Percentiles rank a stretch among this genome's conserved stretches.
Conservation (phyloP, 2,797 vertebrate genomes). For the Pteropus rufus region DNA sequence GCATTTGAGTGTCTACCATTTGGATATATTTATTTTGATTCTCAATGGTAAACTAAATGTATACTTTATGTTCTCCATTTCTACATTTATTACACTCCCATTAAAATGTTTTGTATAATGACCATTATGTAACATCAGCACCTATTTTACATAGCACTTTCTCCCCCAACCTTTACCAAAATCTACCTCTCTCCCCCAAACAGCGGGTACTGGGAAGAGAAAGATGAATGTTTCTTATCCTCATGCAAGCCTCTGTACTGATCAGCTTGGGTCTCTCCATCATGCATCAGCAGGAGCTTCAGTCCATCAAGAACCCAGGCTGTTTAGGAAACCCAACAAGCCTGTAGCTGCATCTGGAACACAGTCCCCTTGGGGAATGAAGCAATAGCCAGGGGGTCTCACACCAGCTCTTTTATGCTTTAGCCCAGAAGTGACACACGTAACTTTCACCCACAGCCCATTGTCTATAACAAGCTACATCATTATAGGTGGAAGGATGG, state of each 20-base stretch:
- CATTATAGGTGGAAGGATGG: background rate
- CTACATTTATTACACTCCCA: background rate
- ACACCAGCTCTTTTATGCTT: background rate
- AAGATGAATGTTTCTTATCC: background rate
- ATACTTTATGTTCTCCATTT: background rate
- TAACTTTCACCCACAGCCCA: background rate
- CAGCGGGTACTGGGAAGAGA: background rate
- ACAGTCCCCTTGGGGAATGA: background rate
- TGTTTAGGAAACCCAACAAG: background rate
- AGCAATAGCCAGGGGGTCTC: background rate
- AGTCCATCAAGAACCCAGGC: background rate
- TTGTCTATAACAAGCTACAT: background rate
- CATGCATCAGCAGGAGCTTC: background rate
- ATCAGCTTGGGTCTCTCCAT: background rate
- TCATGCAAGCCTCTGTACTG: background rate
- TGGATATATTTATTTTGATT: background rate
- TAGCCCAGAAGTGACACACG: background rate
- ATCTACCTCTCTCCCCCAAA: background rate
- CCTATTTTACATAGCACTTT: background rate
- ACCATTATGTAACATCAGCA: background rate
- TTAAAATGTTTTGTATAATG: conserved; percentile 27
- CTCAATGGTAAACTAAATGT: background rate
- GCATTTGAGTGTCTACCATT: background rate
- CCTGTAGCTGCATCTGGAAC: background rate
- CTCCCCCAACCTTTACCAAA: background rate